Percentiles rank a stretch among this genome's conserved stretches.
Conservation (phyloP, 2,888 invertebrate genomes). For the Notocelia uddmanniana region DNA sequence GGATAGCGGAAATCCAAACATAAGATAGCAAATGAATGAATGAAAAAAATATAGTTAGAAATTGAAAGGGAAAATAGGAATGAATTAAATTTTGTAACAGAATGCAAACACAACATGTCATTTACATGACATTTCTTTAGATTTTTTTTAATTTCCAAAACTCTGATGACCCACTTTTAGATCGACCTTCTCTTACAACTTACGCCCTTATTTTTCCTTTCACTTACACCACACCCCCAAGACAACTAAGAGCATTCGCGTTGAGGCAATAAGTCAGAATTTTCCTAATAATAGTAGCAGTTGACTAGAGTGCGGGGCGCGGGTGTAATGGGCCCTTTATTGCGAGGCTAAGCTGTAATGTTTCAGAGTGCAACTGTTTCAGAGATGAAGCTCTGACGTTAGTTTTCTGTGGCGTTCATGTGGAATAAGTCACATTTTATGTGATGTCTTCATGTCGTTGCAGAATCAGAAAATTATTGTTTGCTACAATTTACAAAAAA, state of each 20-base stretch:
- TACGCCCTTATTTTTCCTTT: background rate
- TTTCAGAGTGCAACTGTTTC: slow-evolving; percentile 29
- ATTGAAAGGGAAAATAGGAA: too few species aligned
- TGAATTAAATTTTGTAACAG: too few species aligned
- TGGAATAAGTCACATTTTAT: slow-evolving; percentile 20
- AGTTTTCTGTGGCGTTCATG: slow-evolving; percentile 29
- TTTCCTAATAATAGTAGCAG: slow-evolving; percentile 72
- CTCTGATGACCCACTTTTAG: background rate
- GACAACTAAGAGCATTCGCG: slow-evolving; percentile 61
- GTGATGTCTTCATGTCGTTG: slow-evolving; percentile 7
- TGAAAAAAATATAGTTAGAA: too few species aligned
- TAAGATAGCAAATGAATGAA: too few species aligned
- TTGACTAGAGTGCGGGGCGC: slow-evolving; percentile 50
- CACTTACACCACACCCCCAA: slow-evolving; percentile 50
- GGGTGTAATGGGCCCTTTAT: slow-evolving; percentile 45
- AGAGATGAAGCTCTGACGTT: slow-evolving; percentile 7
- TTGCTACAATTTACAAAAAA: too few species aligned
- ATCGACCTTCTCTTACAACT: background rate
- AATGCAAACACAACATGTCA: too few species aligned
- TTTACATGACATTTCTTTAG: too few species aligned
- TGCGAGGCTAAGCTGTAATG: slow-evolving; percentile 31
- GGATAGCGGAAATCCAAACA: too few species aligned
- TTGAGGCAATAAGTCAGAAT: slow-evolving; percentile 80
- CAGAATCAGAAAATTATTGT: too few species aligned
- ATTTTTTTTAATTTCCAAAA: too few species aligned